Evolutionary conservation across 2,888 invertebrate genomes (phyloP).

Genomic region (Drosophila formosana): DNA sequence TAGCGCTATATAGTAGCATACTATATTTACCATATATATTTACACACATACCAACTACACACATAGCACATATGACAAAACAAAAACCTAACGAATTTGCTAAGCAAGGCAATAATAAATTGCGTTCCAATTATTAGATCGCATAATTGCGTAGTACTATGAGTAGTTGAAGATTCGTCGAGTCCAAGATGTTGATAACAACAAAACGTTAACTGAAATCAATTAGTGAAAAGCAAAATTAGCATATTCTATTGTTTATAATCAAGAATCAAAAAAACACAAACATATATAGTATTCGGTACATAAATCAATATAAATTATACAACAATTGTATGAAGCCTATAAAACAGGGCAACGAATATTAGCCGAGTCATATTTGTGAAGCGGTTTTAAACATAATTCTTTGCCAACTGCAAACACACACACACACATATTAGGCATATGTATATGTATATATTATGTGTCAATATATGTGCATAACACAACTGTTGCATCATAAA

Average conservation of each 20-base stretch:
- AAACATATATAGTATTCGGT: conserved; percentile 36
- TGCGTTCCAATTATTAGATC: conserved; percentile 44
- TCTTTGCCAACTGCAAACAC: conserved; percentile 27
- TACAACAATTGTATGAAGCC: conserved; percentile 32
- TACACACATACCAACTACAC: conserved; percentile 22
- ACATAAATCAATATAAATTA: conserved; percentile 25
- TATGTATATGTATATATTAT: conserved; percentile 27
- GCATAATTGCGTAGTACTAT: conserved; percentile 32
- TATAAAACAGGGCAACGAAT: conserved; percentile 55
- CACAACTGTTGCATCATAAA: conserved; percentile 64
- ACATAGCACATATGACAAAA: conserved; percentile 42
- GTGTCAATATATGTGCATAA: conserved; percentile 18
- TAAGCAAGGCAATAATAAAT: conserved; percentile 74
- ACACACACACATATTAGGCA: conserved; percentile 14
- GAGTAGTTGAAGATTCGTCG: conserved; percentile 25
- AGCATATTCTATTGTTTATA: conserved; percentile 44
- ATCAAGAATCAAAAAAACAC: conserved; percentile 12
- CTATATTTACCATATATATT: conserved; percentile 30
- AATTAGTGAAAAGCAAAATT: conserved; percentile 70
- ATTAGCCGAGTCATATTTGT: conserved; percentile 62
- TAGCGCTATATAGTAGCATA: conserved; percentile 38
- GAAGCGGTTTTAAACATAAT: conserved; percentile 66
- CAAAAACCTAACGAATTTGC: conserved; percentile 80
- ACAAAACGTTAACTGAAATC: conserved; percentile 66
- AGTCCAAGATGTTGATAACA: conserved; percentile 34